phyloP scores from a whole-genome alignment of 2,888 invertebrate species.

The Drosophila parthenogenetica region DNA sequence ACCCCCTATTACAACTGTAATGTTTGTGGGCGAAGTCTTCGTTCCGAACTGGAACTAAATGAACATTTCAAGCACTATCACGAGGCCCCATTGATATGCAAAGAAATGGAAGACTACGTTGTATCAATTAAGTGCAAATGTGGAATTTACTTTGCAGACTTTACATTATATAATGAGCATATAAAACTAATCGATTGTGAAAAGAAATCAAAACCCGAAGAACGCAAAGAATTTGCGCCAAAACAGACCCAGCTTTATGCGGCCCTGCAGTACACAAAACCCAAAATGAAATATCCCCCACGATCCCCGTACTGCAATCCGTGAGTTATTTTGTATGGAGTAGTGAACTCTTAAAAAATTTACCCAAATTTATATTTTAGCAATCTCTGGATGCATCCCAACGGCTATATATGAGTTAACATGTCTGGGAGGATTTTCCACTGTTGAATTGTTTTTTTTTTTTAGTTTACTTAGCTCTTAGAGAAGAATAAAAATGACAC shows the following conservation, averaged over 20 bases:
- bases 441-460: too few species aligned
- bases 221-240: background rate
- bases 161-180: background rate
- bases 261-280: background rate
- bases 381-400: constrained; percentile 33
- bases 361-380: constrained; percentile 15
- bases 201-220: background rate
- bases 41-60: constrained; percentile 14
- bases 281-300: constrained; percentile 44
- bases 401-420: constrained; percentile 2
- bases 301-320: constrained; percentile 55
- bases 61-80: constrained; percentile 29
- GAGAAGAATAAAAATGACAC: too few species aligned
- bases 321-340: constrained; percentile 24
- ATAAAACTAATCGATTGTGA: background rate
- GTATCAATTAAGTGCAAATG: constrained; percentile 16
- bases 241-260: background rate
- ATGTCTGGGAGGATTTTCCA: too few species aligned
- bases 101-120: background rate
- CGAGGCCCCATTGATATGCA: background rate
- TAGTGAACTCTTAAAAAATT: background rate
- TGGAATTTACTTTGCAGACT: constrained; percentile 1
- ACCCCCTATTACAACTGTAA: constrained; percentile 10
- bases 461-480: too few species aligned
- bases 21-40: constrained; percentile 32